phyloP scores from a whole-genome alignment of 2,888 invertebrate species.

The Leptogaster cylindrica region DNA sequence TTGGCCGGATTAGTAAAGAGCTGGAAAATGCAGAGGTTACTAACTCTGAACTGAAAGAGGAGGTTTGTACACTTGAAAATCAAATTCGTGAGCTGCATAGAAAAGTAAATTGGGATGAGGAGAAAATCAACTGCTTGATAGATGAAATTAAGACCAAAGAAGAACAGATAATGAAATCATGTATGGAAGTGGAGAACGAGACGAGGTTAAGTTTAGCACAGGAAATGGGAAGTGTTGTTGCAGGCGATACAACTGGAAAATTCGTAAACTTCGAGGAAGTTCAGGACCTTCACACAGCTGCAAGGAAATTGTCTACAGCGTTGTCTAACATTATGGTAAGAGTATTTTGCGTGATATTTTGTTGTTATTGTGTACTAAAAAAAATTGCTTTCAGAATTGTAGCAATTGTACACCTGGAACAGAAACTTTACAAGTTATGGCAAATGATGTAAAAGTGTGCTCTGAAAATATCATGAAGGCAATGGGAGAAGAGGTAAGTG shows the following conservation, averaged over 20 bases:
- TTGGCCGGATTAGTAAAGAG: constrained; percentile 65
- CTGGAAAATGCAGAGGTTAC: constrained; percentile 71
- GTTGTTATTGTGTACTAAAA: not conserved
- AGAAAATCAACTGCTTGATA: constrained; percentile 66
- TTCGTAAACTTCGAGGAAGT: constrained; percentile 48
- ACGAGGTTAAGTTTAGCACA: constrained; percentile 56
- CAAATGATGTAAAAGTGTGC: constrained; percentile 41
- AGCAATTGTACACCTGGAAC: constrained; percentile 33
- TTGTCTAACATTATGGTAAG: constrained; percentile 42
- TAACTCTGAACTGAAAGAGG: constrained; percentile 72
- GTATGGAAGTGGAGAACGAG: constrained; percentile 51
- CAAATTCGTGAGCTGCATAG: constrained; percentile 67
- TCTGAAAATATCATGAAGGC: constrained; percentile 3
- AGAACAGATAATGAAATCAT: constrained; percentile 53
- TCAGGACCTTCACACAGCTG: constrained; percentile 33
- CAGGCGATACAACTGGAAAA: constrained; percentile 52
- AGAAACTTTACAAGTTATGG: constrained; percentile 38
- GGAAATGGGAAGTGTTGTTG: constrained; percentile 56
- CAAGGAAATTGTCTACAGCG: constrained; percentile 40
- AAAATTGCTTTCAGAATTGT: constrained; percentile 35
- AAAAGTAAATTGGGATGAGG: constrained; percentile 65
- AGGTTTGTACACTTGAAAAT: constrained; percentile 70
- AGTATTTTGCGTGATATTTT: not conserved
- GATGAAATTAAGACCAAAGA: constrained; percentile 65
- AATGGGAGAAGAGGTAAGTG: constrained; percentile 24